phyloP scores from a whole-genome alignment of 2,888 invertebrate species.

The Candidula unifasciata region DNA sequence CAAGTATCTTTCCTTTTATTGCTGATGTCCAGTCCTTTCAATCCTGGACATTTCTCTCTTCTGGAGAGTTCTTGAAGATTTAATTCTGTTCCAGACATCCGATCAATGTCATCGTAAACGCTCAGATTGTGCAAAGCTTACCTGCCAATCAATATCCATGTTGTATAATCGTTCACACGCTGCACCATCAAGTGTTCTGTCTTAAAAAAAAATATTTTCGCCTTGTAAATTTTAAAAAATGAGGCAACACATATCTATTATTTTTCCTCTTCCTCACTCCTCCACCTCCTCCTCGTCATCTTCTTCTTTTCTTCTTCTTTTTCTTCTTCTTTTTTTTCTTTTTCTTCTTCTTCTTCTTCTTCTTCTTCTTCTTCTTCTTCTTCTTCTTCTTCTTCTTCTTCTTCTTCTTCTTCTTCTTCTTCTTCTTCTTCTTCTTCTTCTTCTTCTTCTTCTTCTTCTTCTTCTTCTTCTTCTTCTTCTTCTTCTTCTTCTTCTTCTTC shows the following conservation, averaged over 20 bases:
- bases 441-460: not conserved
- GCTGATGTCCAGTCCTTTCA: too few relatives aligned
- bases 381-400: conserved; percentile 16
- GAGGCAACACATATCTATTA: not conserved
- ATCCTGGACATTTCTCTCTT: too few relatives aligned
- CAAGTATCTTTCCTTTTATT: too few relatives aligned
- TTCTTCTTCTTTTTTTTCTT: conserved; percentile 10
- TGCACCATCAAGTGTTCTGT: too few relatives aligned
- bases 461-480: not conserved
- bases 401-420: not conserved
- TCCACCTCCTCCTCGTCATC: not conserved
- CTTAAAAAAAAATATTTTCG: too few relatives aligned
- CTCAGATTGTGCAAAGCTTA: too few relatives aligned
- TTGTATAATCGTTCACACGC: too few relatives aligned
- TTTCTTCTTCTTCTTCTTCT: conserved; percentile 27
- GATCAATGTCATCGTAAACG: too few relatives aligned
- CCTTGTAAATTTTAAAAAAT: too few relatives aligned
- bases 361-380: conserved; percentile 14
- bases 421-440: not conserved
- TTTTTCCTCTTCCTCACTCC: not conserved
- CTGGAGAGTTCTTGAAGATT: too few relatives aligned
- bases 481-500: not conserved
- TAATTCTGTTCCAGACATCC: too few relatives aligned
- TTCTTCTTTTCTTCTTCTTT: not conserved
- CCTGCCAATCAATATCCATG: too few relatives aligned